Percentiles rank a stretch among this genome's conserved stretches.
Evolutionary conservation across 2,888 invertebrate species (phyloP).

Genomic region (Ligdia adustata): DNA sequence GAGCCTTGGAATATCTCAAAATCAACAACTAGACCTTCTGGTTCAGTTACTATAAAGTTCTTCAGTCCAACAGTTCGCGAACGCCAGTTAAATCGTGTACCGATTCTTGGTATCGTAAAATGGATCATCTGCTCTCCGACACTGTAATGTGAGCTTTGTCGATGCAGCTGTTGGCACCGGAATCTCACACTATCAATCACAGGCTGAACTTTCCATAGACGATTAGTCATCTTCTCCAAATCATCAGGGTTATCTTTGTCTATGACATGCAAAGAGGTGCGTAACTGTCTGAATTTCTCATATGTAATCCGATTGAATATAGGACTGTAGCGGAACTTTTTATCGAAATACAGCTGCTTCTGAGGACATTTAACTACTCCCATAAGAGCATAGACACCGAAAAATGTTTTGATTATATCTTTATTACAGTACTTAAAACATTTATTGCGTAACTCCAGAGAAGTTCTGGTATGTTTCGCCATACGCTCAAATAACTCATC

Average conservation of each 20-base stretch:
- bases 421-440: constrained; percentile 15
- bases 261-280: constrained; percentile 19
- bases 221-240: constrained; percentile 24
- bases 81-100: constrained; percentile 42
- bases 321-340: constrained; percentile 23
- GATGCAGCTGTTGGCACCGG: constrained; percentile 33
- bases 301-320: constrained; percentile 21
- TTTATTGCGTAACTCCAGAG: constrained; percentile 9
- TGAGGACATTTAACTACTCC: constrained; percentile 25
- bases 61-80: constrained; percentile 50
- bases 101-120: constrained; percentile 35
- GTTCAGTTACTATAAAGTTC: constrained; percentile 48
- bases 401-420: constrained; percentile 21
- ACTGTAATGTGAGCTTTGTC: constrained; percentile 34
- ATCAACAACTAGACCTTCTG: constrained; percentile 34
- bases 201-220: constrained; percentile 37
- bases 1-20: constrained; percentile 40
- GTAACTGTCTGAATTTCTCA: constrained; percentile 27
- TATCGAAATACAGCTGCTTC: constrained; percentile 22
- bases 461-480: constrained; percentile 19
- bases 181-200: constrained; percentile 42
- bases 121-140: constrained; percentile 31
- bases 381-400: constrained; percentile 26
- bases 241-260: constrained; percentile 21
- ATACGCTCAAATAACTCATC: constrained; percentile 29